phyloP scores from a whole-genome alignment of 2,113 vertebrate genomes.

The Datnioides undecimradiatus region DNA sequence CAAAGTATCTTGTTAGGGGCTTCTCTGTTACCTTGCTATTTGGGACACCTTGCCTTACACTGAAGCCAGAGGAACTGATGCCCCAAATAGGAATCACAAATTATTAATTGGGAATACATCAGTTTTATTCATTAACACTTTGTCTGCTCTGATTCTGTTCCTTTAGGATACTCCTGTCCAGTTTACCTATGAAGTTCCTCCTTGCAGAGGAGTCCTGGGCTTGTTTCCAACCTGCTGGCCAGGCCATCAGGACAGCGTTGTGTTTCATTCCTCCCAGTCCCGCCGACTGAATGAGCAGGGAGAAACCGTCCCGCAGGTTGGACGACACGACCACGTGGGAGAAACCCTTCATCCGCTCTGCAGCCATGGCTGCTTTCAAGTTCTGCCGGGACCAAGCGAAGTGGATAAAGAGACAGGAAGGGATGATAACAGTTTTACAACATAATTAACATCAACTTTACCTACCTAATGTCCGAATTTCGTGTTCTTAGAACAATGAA shows the following conservation, averaged over 20 bases:
- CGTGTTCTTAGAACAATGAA: no score
- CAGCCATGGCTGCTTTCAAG: conserved; percentile 89
- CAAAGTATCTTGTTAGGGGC: no score
- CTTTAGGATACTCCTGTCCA: neutral
- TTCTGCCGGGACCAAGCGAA: conserved; percentile 79
- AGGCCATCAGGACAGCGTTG: conserved; percentile 93
- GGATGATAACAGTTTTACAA: no score
- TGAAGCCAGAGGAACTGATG: no score
- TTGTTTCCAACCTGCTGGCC: conserved; percentile 90
- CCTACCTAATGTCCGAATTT: no score
- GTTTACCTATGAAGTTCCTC: conserved; percentile 93
- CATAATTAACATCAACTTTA: no score
- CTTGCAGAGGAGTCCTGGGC: conserved; percentile 85
- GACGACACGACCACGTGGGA: conserved; percentile 94
- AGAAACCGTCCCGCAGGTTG: conserved; percentile 92
- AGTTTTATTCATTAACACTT: no score
- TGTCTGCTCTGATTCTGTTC: neutral
- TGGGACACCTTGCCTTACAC: no score
- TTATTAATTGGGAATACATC: no score
- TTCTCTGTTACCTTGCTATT: no score
- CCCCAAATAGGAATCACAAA: no score
- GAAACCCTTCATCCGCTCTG: conserved; percentile 93
- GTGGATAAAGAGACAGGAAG: neutral
- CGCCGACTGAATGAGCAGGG: conserved; percentile 94
- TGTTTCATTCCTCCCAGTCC: conserved; percentile 97